These are phyloP conservation scores for Anarhynchus alexandrinus DNA, from an alignment of 2,113 vertebrate species.

Conservation along the genomic window DNA sequence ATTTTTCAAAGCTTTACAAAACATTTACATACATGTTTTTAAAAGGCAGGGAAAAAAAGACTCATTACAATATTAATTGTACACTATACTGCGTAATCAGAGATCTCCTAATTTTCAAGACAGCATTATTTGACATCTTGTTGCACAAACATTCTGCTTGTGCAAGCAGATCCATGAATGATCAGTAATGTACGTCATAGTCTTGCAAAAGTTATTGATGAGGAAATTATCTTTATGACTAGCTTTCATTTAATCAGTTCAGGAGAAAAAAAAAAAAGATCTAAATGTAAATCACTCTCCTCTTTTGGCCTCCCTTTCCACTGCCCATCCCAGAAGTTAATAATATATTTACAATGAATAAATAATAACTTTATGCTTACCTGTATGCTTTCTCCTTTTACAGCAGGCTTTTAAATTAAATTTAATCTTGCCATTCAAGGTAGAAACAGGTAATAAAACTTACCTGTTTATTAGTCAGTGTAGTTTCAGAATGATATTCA, in stretches of 20 bases:
- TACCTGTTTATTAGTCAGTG: neutral
- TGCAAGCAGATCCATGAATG: neutral
- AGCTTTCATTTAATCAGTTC: neutral
- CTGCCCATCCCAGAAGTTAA: neutral
- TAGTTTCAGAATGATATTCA: neutral
- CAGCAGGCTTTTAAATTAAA: neutral
- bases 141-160: neutral
- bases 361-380: neutral
- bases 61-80: neutral
- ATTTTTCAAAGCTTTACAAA: neutral
- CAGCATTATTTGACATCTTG: neutral
- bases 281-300: neutral
- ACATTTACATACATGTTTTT: neutral
- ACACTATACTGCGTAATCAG: neutral
- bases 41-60: accelerated
- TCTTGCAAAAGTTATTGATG: neutral
- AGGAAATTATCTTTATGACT: neutral
- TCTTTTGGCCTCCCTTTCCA: neutral
- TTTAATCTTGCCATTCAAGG: neutral
- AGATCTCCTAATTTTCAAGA: neutral
- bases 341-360: neutral
- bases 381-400: neutral
- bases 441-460: neutral
- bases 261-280: neutral
- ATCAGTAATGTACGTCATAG: neutral